Conservation (phyloP, 2,797 vertebrate species). For the Sarcoramphus papa region DNA sequence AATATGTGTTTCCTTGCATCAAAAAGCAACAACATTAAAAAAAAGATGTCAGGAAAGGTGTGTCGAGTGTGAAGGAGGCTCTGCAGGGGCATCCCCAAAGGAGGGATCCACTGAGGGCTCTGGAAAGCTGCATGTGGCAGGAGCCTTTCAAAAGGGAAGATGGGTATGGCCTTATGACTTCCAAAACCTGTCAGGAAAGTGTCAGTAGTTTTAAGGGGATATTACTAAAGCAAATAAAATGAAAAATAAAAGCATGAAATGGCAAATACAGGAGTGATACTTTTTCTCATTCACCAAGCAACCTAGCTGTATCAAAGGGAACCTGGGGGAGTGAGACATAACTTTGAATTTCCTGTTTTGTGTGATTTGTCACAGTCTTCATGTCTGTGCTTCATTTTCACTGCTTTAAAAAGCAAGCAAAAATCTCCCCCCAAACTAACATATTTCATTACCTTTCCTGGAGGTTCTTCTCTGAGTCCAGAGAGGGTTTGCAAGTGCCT, state of each 20-base stretch:
- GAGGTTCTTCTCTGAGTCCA: not conserved
- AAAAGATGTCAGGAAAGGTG: not conserved
- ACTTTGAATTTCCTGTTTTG: slow-evolving; percentile 62
- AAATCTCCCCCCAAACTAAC: not conserved
- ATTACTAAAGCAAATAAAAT: not conserved
- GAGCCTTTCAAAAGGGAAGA: not conserved
- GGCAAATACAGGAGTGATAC: not conserved
- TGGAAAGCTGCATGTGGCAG: not conserved
- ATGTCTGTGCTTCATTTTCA: slow-evolving; percentile 43
- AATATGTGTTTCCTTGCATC: not conserved
- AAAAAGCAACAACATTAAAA: not conserved
- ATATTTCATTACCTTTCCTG: not conserved
- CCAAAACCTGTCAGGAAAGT: not conserved
- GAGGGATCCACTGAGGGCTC: not conserved
- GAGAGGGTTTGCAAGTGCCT: not conserved
- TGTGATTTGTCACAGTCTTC: slow-evolving; percentile 39
- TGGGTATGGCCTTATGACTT: not conserved
- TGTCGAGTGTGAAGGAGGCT: not conserved
- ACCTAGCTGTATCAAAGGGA: not conserved
- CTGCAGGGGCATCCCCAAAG: not conserved
- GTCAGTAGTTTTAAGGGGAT: not conserved
- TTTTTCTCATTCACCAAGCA: not conserved
- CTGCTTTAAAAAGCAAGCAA: slow-evolving; percentile 32
- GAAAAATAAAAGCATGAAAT: slow-evolving; percentile 24
- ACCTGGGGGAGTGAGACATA: slow-evolving; percentile 14